These are phyloP conservation scores for Semnornis frantzii DNA, from an alignment of 2,113 vertebrate species.

Conservation along the genomic window DNA sequence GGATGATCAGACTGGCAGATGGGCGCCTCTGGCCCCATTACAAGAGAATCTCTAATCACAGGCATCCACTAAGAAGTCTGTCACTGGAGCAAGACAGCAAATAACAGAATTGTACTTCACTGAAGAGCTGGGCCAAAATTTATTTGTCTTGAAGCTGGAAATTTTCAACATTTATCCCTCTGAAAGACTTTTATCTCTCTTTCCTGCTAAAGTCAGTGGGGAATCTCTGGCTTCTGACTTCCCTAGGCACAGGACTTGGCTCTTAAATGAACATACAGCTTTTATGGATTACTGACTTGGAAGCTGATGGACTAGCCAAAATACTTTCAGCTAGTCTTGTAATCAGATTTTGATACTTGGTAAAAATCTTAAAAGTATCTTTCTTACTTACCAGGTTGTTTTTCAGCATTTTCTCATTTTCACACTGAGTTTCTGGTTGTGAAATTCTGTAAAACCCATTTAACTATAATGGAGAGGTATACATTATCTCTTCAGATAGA, in stretches of 20 bases:
- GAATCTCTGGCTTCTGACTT: background rate
- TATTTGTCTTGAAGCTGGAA: background rate
- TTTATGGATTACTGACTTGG: background rate
- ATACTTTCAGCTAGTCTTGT: background rate
- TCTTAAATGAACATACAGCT: background rate
- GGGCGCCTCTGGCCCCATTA: conserved; percentile 38
- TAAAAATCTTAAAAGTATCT: background rate
- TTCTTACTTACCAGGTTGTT: background rate
- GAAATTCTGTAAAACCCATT: background rate
- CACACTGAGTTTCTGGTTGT: background rate
- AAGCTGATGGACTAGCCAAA: background rate
- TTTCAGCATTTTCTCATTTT: background rate
- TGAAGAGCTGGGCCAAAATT: background rate
- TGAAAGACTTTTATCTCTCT: background rate
- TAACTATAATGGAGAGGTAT: background rate
- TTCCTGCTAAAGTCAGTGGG: background rate
- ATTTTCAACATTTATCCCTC: background rate
- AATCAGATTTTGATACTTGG: background rate
- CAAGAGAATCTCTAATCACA: conserved; percentile 11
- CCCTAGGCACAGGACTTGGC: background rate
- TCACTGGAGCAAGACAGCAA: background rate
- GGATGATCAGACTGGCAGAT: conserved; percentile 55
- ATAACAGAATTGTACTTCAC: background rate
- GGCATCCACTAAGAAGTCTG: background rate
- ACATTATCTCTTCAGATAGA: background rate